Percentiles rank a stretch among this genome's conserved stretches.
Conservation (phyloP, 2,888 invertebrate genomes). For the Lacanobia wlatinum region DNA sequence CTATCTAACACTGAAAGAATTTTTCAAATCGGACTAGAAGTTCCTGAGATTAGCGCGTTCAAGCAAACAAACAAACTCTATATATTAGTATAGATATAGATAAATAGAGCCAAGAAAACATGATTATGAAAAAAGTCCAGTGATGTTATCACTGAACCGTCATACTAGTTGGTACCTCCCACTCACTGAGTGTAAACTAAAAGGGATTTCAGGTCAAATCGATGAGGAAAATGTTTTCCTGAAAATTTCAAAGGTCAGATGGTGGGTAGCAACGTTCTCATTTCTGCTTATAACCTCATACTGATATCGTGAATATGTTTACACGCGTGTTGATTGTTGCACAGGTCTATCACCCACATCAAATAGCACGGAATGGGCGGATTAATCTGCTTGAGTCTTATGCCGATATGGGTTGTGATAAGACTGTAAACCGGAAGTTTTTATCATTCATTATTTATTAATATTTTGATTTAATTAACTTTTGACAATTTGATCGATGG, state of each 20-base stretch:
- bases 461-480: conserved; percentile 11
- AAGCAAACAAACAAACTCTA: too few species aligned
- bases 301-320: neutral
- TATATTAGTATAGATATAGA: too few species aligned
- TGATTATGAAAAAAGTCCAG: conserved; percentile 7
- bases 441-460: conserved; percentile 8
- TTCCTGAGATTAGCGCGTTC: too few species aligned
- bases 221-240: conserved; percentile 16
- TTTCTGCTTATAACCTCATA: conserved; percentile 5
- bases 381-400: neutral
- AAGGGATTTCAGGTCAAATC: conserved; percentile 5
- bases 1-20: too few species aligned
- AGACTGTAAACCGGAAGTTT: conserved; percentile 3
- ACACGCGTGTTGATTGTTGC: neutral
- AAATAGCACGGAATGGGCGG: neutral
- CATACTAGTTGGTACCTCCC: neutral
- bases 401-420: neutral
- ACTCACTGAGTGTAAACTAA: conserved; percentile 4
- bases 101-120: conserved; percentile 55
- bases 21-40: too few species aligned
- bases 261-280: conserved; percentile 13
- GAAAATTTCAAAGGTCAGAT: conserved; percentile 27
- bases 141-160: neutral
- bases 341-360: too few species aligned
- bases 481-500: neutral